phyloP scores from a whole-genome alignment of 2,888 invertebrate species.

The Watsonalla binaria region DNA sequence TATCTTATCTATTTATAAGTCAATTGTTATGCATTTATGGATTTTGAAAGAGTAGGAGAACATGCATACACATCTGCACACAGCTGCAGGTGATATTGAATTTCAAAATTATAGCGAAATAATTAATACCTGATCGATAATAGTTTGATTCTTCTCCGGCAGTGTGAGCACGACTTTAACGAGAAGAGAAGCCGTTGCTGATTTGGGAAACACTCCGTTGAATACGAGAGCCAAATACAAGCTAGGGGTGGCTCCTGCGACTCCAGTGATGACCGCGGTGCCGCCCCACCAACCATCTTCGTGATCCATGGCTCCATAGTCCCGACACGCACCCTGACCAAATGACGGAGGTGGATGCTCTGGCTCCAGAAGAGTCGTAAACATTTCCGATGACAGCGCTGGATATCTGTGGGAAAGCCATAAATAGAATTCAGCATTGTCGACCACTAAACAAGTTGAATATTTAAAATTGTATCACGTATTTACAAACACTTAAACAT shows the following conservation, averaged over 20 bases:
- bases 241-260: conserved; percentile 87
- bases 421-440: not conserved
- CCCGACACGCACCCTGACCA: conserved; percentile 72
- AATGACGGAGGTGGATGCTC: conserved; percentile 84
- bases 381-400: conserved; percentile 88
- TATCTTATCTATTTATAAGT: not conserved
- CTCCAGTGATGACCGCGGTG: conserved; percentile 91
- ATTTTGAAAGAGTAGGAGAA: no score
- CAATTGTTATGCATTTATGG: no score
- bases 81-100: no score
- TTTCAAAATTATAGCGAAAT: no score
- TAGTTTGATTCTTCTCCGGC: conserved; percentile 84
- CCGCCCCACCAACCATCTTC: conserved; percentile 90
- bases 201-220: conserved; percentile 85
- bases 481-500: not conserved
- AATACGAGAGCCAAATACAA: conserved; percentile 89
- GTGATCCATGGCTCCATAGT: conserved; percentile 67
- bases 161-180: conserved; percentile 84
- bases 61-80: no score
- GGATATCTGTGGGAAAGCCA: conserved; percentile 70
- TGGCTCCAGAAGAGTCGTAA: conserved; percentile 84
- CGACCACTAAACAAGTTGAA: not conserved
- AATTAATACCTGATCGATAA: conserved; percentile 83
- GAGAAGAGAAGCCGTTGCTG: conserved; percentile 82
- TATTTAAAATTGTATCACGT: not conserved